Conservation (phyloP, 2,113 vertebrate genomes). For the Eulacestoma nigropectus region DNA sequence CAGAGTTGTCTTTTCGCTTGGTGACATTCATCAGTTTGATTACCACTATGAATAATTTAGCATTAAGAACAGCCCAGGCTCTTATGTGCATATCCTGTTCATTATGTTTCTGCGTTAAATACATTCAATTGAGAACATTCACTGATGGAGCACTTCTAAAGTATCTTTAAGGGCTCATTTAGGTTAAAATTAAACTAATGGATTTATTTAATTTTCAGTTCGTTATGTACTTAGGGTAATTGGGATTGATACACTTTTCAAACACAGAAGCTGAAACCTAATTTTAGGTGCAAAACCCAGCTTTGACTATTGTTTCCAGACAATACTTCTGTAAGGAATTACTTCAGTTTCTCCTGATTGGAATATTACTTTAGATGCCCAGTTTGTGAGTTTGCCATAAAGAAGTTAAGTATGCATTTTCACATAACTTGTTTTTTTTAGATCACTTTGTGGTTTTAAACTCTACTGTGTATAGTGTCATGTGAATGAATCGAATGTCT, state of each 20-base stretch:
- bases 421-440: neutral
- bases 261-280: neutral
- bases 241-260: conserved; percentile 2
- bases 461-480: neutral
- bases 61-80: neutral
- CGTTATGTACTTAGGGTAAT: neutral
- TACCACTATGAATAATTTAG: neutral
- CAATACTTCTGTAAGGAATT: neutral
- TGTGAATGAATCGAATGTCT: neutral
- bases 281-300: neutral
- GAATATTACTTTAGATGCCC: neutral
- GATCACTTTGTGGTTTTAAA: neutral
- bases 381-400: neutral
- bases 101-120: neutral
- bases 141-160: neutral
- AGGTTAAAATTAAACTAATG: conserved; percentile 24
- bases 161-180: conserved; percentile 16
- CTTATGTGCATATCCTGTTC: neutral
- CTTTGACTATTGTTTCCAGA: neutral
- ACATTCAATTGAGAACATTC: neutral
- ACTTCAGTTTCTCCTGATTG: neutral
- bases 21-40: neutral
- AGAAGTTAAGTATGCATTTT: neutral
- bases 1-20: neutral
- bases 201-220: conserved; percentile 40